Evolutionary conservation across 2,888 invertebrate species (phyloP).

Genomic region (Sphaerophoria taeniata): DNA sequence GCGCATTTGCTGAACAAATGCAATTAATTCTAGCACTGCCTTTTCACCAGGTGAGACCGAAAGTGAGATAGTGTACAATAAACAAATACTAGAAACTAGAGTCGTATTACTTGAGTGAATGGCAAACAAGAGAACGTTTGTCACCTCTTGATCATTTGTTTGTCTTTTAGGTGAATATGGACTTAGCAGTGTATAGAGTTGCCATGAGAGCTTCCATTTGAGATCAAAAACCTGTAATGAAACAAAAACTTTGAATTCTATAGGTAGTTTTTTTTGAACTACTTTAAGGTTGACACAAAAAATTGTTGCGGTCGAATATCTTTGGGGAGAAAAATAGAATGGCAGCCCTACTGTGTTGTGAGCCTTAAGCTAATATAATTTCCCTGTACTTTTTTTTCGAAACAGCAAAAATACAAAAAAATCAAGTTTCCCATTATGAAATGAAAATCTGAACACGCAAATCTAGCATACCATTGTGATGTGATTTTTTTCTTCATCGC

Average conservation of each 20-base stretch:
- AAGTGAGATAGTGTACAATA: constrained; percentile 10
- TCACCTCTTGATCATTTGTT: constrained; percentile 61
- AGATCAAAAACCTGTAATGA: neutral
- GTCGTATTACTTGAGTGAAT: constrained; percentile 59
- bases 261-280: too few relatives aligned
- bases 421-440: constrained; percentile 66
- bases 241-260: too few relatives aligned
- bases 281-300: too few relatives aligned
- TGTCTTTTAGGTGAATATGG: constrained; percentile 9
- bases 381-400: constrained; percentile 7
- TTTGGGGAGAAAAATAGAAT: neutral
- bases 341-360: constrained; percentile 3
- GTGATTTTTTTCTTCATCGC: constrained; percentile 71
- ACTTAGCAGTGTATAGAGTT: constrained; percentile 7
- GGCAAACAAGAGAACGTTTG: constrained; percentile 70
- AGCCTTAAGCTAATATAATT: constrained; percentile 25
- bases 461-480: constrained; percentile 38
- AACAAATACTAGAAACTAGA: neutral
- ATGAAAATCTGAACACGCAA: constrained; percentile 74
- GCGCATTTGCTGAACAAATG: constrained; percentile 52
- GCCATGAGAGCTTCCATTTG: neutral
- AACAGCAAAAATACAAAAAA: constrained; percentile 26
- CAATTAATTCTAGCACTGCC: constrained; percentile 54
- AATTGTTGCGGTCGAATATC: too few relatives aligned
- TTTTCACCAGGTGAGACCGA: neutral